A percentile compares a stretch with the other conserved stretches of the same genome.
phyloP scores from a whole-genome alignment of 2,113 vertebrate genomes.

The Phodopus roborovskii region DNA sequence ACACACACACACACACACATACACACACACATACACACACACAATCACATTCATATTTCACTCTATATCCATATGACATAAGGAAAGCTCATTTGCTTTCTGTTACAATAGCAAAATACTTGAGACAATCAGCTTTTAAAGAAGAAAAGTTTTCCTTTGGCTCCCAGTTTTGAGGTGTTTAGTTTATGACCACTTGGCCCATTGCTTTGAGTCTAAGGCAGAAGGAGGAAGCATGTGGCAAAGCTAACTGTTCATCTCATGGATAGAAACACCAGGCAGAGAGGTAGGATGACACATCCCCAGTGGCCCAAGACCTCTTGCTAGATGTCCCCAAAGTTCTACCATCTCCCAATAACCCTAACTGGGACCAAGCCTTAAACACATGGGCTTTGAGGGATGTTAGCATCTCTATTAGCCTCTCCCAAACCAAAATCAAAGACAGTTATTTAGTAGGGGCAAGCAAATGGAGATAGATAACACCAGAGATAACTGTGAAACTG shows the following conservation, averaged over 20 bases:
- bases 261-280: not conserved
- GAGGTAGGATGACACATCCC: not conserved
- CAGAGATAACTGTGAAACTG: not conserved
- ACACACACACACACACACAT: not conserved
- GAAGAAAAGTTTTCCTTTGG: not conserved
- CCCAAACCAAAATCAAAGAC: not conserved
- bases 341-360: not conserved
- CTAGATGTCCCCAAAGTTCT: not conserved
- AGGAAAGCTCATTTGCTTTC: not conserved
- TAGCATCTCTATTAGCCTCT: not conserved
- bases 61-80: not conserved
- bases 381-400: not conserved
- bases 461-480: accelerated
- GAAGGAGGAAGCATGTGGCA: not conserved
- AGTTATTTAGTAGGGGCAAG: too few species aligned
- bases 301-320: not conserved
- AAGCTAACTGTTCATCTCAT: not conserved
- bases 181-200: not conserved
- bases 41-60: not conserved
- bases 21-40: not conserved
- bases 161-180: not conserved
- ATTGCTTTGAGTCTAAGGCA: not conserved
- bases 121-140: too few species aligned
- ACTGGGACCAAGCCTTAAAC: not conserved
- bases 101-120: not conserved